These are phyloP conservation scores for Psephotus haematonotus DNA, from an alignment of 2,113 vertebrate genomes.

Conservation along the genomic window DNA sequence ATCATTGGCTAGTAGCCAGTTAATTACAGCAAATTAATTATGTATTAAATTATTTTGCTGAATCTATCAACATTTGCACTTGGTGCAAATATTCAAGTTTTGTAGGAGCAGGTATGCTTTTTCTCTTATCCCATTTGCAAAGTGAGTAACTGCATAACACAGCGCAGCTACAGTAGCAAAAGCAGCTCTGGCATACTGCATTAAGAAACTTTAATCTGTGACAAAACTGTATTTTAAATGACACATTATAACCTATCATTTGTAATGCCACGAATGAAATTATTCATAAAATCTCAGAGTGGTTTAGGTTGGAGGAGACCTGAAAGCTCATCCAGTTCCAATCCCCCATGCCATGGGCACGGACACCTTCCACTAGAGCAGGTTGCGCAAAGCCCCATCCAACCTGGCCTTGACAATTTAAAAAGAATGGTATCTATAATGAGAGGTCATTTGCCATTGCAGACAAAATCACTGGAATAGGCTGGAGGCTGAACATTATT, in stretches of 20 bases:
- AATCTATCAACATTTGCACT: not conserved
- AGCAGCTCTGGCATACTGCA: not conserved
- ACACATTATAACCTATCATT: not conserved
- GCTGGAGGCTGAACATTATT: not conserved
- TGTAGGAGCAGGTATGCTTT: not conserved
- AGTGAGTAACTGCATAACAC: not conserved
- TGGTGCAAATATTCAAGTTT: not conserved
- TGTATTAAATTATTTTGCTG: not conserved
- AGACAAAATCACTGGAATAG: not conserved
- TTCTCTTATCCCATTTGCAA: not conserved
- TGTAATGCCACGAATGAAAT: not conserved
- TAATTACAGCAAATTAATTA: slow-evolving; percentile 31
- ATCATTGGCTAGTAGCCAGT: not conserved
- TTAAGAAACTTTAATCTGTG: not conserved
- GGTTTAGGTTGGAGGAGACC: not conserved
- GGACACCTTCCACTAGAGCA: not conserved
- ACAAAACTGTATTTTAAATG: not conserved
- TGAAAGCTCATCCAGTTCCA: not conserved
- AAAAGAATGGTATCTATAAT: not conserved
- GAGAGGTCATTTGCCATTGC: not conserved
- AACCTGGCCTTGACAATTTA: not conserved
- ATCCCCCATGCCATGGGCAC: not conserved
- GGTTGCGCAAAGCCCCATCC: not conserved
- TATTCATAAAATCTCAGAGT: not conserved
- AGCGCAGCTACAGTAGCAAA: not conserved